Evolutionary conservation across 2,888 invertebrate species (phyloP).

Genomic region (Drosophila cracens): DNA sequence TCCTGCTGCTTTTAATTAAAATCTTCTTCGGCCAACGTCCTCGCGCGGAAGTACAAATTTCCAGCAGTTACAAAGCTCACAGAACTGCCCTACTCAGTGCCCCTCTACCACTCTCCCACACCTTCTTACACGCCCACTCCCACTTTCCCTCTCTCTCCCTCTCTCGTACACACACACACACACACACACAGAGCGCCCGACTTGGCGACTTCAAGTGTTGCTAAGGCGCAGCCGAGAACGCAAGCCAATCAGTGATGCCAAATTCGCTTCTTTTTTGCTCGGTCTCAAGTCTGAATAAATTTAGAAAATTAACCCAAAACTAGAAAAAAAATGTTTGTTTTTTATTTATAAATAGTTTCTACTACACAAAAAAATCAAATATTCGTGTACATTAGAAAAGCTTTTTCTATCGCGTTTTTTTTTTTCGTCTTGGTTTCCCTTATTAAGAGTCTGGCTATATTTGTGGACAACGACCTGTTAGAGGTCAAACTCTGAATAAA

Average conservation of each 20-base stretch:
- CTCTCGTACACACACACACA: conserved; percentile 5
- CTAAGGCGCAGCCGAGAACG: conserved; percentile 30
- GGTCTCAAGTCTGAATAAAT: not conserved
- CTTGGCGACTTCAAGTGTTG: conserved; percentile 54
- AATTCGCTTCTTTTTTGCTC: not conserved
- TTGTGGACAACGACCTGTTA: no score
- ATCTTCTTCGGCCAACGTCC: conserved; percentile 60
- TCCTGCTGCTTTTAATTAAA: conserved; percentile 80
- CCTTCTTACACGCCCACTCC: not conserved
- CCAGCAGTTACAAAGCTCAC: conserved; percentile 63
- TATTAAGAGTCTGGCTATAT: no score
- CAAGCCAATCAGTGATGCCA: conserved; percentile 19
- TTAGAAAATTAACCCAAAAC: not conserved
- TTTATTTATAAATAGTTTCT: not conserved
- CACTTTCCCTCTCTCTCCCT: not conserved
- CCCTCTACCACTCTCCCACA: not conserved
- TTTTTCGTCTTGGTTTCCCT: no score
- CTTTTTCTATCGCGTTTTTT: not conserved
- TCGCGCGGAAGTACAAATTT: conserved; percentile 76
- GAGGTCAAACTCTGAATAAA: no score
- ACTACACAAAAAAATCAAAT: not conserved
- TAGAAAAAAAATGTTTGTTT: not conserved
- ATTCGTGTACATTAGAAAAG: not conserved
- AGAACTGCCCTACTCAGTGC: conserved; percentile 33
- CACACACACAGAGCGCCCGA: conserved; percentile 13